Conservation (phyloP, 2,888 invertebrate species). For the Agrilus cyanescens region DNA sequence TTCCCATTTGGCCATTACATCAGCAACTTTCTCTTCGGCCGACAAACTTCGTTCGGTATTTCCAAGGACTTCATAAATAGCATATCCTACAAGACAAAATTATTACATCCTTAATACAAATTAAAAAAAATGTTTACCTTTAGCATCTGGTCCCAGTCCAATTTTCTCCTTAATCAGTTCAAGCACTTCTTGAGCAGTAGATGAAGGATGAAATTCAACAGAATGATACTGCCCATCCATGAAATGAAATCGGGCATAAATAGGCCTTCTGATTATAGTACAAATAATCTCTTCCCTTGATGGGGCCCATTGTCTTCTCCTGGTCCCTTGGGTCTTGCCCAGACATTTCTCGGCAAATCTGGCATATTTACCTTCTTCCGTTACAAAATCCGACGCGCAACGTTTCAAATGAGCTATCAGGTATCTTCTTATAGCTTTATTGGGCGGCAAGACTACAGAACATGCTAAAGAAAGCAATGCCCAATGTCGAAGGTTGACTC, state of each 20-base stretch:
- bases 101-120: background rate
- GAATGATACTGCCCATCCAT: slow-evolving; percentile 93
- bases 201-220: slow-evolving; percentile 89
- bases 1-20: slow-evolving; percentile 94
- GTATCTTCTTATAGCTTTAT: slow-evolving; percentile 74
- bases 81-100: slow-evolving; percentile 56
- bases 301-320: slow-evolving; percentile 80
- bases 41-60: slow-evolving; percentile 75
- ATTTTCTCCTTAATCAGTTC: slow-evolving; percentile 81
- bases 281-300: slow-evolving; percentile 87
- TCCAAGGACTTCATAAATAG: slow-evolving; percentile 84
- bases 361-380: slow-evolving; percentile 91
- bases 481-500: slow-evolving; percentile 86
- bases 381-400: slow-evolving; percentile 75
- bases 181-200: slow-evolving; percentile 81
- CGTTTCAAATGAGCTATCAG: slow-evolving; percentile 80
- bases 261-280: slow-evolving; percentile 79
- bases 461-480: slow-evolving; percentile 71
- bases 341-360: slow-evolving; percentile 83
- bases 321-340: slow-evolving; percentile 56
- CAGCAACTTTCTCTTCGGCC: slow-evolving; percentile 80
- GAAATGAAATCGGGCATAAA: slow-evolving; percentile 83
- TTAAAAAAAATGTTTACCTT: slow-evolving; percentile 21
- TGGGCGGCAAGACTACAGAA: slow-evolving; percentile 75
- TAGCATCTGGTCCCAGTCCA: slow-evolving; percentile 66